Evolutionary conservation across 2,888 invertebrate species (phyloP).

Genomic region (Blera fallax): DNA sequence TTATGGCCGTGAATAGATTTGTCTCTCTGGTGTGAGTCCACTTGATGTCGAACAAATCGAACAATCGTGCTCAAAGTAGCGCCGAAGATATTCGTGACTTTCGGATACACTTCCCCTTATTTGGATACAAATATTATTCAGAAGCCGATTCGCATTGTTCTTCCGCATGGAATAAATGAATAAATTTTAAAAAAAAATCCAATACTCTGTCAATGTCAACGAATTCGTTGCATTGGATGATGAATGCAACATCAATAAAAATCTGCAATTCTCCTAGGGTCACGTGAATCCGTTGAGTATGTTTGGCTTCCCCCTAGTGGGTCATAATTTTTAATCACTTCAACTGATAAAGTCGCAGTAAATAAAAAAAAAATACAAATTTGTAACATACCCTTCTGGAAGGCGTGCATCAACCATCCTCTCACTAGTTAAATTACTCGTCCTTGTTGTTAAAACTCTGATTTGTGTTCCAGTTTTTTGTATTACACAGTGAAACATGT

Average conservation of each 20-base stretch:
- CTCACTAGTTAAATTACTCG: conserved; percentile 56
- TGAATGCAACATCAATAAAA: conserved; percentile 62
- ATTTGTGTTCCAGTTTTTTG: conserved; percentile 45
- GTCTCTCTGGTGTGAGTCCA: background rate
- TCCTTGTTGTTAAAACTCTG: conserved; percentile 54
- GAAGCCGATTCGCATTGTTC: conserved; percentile 17
- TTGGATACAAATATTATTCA: conserved; percentile 38
- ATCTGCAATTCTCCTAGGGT: conserved; percentile 59
- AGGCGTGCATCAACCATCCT: conserved; percentile 10
- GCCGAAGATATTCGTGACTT: conserved; percentile 47
- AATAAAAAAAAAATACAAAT: conserved; percentile 22
- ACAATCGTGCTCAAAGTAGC: conserved; percentile 36
- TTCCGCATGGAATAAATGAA: conserved; percentile 59
- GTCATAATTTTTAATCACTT: conserved; percentile 72
- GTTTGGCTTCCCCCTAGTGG: conserved; percentile 36
- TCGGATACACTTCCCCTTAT: background rate
- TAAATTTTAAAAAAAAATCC: conserved; percentile 8
- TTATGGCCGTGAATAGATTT: conserved; percentile 5
- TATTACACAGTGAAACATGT: conserved; percentile 1
- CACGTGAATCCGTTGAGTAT: conserved; percentile 20
- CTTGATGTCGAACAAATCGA: conserved; percentile 29
- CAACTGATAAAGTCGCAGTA: conserved; percentile 57
- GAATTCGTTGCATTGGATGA: conserved; percentile 57
- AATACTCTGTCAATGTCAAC: conserved; percentile 53
- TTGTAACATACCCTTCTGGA: conserved; percentile 7